Base-by-base conservation (phyloP, 2,888 invertebrate genomes). In the Eristalis pertinax region DNA sequence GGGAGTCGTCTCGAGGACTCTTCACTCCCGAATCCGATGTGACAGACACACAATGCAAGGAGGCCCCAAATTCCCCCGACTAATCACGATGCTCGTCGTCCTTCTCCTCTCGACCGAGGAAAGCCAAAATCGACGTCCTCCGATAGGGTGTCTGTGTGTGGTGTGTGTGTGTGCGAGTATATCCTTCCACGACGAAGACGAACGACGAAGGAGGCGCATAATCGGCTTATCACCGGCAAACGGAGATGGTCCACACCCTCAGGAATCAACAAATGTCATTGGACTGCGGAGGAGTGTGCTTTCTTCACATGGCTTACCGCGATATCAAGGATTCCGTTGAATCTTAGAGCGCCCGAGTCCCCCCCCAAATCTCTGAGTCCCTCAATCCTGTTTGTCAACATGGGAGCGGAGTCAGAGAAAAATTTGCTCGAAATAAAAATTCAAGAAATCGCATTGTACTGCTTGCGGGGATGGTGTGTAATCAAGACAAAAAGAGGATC, bases 301-400 rank as follows among this genome's bases (percentile, higher is more conserved):
- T 58, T 78, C 58, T 69, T 80, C 79, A 84, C 73, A 83, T 86
- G 78, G 83, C 72, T 83, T 82, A 87, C 74, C 69, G 69, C 69
- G 78, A 70, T 74, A 43, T 64, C 67, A 35, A 56, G 50, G 76
- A 84, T 87, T 83, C 76, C 76, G 63, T 72, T 68, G 43, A 43
- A 43, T 8, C 50, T n/a, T 8, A n/a, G 19, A 43, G 13, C 43
- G 43, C 43, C 4, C 8, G 8, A 32, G 32, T 32, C 10, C 8
- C 32, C 32, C 43, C 32, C 43, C n/a, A 4, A 4, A 13, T 43
- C 43, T 4, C 15, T n/a, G 43, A 50, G 19, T 19, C 19, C 8
- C 50, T 4, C 83, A 80, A 80, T 84, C 87, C 81, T 83, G 87
- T 87, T 84, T 84, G 87, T 87, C 87, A 84, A 87, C 83, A 87